Base-by-base conservation (phyloP, 2,888 invertebrate species). In the Leucania comma region DNA sequence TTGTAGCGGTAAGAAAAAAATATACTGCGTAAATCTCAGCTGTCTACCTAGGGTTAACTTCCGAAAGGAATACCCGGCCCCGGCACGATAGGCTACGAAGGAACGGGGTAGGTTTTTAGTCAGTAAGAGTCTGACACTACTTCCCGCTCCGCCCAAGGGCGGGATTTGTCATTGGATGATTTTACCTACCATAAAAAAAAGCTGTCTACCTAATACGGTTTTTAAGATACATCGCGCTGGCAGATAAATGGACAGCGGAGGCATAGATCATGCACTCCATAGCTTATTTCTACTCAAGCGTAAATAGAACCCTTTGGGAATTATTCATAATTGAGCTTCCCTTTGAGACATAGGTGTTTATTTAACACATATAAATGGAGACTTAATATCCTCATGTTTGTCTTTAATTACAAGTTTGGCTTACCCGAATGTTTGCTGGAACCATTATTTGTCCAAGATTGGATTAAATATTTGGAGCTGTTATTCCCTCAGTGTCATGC, bases 401-500 rank as follows among this genome's bases (percentile, higher is more conserved):
- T 67, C 68, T 72, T 75, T 63, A 75, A 82, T 82, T 81, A 81
- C 29, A 78, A 74, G 50, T 71, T 68, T 56, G 26, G 54, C 35
- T 50, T 46, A 62, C 17, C 53, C 38, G 29, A 61, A 68, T 72
- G 56, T 70, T 74, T 80, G 54, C 53, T 59, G n/a, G 32, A 78
- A 63, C 67, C 48, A 51, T 60, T 69, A 60, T 69, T 73, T 68
- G 62, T 53, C 48, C 50, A 60, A 0, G 51, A 58, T 65, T 70
- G 32, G 53, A 59, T 78, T 72, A 70, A 78, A 78, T 78, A 72
- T 82, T 83, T 74, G 68, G 14, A 46, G 22, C 17, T 53, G 26
- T 29, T 60, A 66, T 63, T 57, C 35, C 24, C 29, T 56, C 9
- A n/a, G 35, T 48, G n/a, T 46, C 35, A 48, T 26, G n/a, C 12